Conservation (phyloP, 2,113 vertebrate species). For the Gymnocephalus cernua region DNA sequence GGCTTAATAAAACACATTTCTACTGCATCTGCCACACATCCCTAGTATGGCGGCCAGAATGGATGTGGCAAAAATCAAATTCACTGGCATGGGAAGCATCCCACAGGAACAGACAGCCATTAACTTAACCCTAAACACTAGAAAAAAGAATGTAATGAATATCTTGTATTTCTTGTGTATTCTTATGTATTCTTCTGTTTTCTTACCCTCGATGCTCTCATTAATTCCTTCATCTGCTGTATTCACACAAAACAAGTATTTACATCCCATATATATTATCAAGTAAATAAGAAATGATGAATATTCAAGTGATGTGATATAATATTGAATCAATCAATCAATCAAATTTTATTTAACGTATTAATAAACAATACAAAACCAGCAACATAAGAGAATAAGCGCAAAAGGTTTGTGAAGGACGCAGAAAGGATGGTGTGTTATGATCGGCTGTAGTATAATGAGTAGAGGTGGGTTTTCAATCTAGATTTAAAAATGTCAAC, state of each 20-base stretch:
- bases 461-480: too few species aligned
- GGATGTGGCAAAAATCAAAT: slow-evolving; percentile 58
- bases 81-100: slow-evolving; percentile 39
- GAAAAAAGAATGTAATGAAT: not conserved
- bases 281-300: not conserved
- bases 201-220: not conserved
- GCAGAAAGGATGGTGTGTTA: too few species aligned
- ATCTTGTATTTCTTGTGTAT: not conserved
- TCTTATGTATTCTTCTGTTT: not conserved
- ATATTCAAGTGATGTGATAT: not conserved
- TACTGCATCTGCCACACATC: slow-evolving; percentile 71
- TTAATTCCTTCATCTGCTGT: not conserved
- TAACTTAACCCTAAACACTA: slow-evolving; percentile 31
- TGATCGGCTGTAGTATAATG: too few species aligned
- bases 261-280: not conserved
- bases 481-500: too few species aligned
- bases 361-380: too few species aligned
- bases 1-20: slow-evolving; percentile 69
- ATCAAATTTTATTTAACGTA: too few species aligned
- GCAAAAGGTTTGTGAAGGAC: too few species aligned
- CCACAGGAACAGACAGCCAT: slow-evolving; percentile 36
- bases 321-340: not conserved
- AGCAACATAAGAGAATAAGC: too few species aligned
- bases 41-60: slow-evolving; percentile 61
- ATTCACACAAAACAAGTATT: not conserved